Conservation (phyloP, 2,888 invertebrate species). For the Euplexia lucipara region DNA sequence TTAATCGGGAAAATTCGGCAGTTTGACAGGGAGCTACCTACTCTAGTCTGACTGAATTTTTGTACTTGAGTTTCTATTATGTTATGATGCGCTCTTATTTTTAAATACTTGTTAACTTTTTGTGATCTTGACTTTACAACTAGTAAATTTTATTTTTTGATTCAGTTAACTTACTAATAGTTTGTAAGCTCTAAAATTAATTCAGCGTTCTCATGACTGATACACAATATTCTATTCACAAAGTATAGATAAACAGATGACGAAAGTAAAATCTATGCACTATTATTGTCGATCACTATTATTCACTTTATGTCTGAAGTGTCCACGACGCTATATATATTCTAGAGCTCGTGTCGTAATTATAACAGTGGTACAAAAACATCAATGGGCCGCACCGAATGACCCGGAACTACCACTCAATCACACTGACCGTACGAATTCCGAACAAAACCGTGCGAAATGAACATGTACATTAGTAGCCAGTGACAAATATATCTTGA, state of each 20-base stretch:
- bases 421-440: conserved; percentile 59
- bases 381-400: conserved; percentile 72
- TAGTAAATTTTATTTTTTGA: neutral
- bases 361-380: conserved; percentile 69
- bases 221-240: no score
- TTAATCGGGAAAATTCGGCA: no score
- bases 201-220: no score
- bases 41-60: neutral
- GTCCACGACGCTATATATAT: conserved; percentile 31
- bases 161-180: neutral
- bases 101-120: neutral
- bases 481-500: conserved; percentile 15
- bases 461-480: conserved; percentile 14
- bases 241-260: no score
- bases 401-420: conserved; percentile 82
- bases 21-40: no score
- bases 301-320: conserved; percentile 41
- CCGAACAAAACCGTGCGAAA: conserved; percentile 53
- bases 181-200: neutral
- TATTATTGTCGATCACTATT: conserved; percentile 23
- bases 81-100: neutral
- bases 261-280: conserved; percentile 32
- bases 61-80: conserved; percentile 3
- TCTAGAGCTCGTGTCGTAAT: conserved; percentile 56
- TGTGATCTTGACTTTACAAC: neutral